Percentiles rank a stretch among this genome's conserved stretches.
phyloP scores from a whole-genome alignment of 1,140 invertebrate genomes.

The Philotrypesis tridentata region DNA sequence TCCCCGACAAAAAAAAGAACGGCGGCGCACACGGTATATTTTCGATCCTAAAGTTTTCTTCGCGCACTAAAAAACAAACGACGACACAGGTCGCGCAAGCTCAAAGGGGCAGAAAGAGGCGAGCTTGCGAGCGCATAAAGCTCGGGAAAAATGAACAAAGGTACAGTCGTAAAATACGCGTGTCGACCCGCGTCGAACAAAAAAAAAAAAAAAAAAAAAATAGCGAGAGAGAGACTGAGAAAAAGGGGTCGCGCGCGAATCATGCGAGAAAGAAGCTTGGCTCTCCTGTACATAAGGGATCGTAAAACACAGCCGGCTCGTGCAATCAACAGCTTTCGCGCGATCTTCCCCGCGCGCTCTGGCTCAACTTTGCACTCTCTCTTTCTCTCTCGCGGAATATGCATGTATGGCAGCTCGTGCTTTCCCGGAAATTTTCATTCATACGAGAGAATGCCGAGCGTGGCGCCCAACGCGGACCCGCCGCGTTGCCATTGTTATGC shows the following conservation, averaged over 20 bases:
- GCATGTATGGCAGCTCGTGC: conserved; percentile 25
- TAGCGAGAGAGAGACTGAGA: background rate
- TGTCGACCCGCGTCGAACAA: conserved; percentile 2
- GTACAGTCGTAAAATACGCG: background rate
- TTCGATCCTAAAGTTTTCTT: background rate
- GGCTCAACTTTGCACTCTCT: background rate
- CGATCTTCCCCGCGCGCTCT: background rate
- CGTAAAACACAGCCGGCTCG: conserved; percentile 66
- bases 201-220: too few species aligned
- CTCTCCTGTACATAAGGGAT: conserved; percentile 35
- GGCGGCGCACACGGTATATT: too few species aligned
- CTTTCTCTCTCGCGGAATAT: background rate
- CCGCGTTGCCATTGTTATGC: conserved; percentile 69
- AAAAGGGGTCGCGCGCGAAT: background rate
- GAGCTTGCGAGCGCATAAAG: background rate
- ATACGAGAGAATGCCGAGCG: conserved; percentile 60
- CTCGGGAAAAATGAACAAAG: background rate
- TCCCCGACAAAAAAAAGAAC: too few species aligned
- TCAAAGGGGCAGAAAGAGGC: too few species aligned
- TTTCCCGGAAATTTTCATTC: conserved; percentile 72
- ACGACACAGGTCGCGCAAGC: background rate
- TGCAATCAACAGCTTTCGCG: conserved; percentile 62
- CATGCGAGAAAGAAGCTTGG: background rate
- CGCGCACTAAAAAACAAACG: background rate
- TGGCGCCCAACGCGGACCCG: conserved; percentile 64